Evolutionary conservation across 2,888 invertebrate species (phyloP).

Genomic region (Thysanoteuthis rhombus): DNA sequence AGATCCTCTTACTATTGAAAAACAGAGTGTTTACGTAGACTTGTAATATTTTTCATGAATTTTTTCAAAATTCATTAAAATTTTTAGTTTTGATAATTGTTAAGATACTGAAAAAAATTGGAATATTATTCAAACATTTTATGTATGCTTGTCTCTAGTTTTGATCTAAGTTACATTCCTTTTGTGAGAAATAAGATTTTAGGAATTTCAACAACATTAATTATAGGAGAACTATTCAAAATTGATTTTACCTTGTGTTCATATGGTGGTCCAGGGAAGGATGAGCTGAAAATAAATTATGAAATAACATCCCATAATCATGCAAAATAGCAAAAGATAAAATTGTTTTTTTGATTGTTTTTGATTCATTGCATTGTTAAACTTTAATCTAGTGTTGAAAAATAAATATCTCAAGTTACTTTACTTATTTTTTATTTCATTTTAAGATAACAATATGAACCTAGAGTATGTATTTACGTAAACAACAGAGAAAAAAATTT

Average conservation of each 20-base stretch:
- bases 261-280: background rate
- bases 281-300: conserved; percentile 12
- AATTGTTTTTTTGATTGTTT: no score
- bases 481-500: no score
- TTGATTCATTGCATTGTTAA: no score
- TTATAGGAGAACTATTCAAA: background rate
- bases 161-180: no score
- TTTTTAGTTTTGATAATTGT: background rate
- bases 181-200: no score
- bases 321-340: background rate
- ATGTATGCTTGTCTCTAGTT: background rate
- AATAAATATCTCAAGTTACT: no score
- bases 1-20: background rate
- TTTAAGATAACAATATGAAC: no score
- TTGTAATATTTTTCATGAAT: background rate
- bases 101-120: background rate
- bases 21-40: background rate
- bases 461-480: no score
- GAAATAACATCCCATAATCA: background rate
- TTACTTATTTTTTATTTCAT: no score
- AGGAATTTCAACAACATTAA: background rate
- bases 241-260: background rate
- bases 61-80: background rate
- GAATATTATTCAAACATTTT: background rate
- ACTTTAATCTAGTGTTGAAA: no score